phyloP scores from a whole-genome alignment of 1,140 invertebrate genomes.

The Charaxes varanes region DNA sequence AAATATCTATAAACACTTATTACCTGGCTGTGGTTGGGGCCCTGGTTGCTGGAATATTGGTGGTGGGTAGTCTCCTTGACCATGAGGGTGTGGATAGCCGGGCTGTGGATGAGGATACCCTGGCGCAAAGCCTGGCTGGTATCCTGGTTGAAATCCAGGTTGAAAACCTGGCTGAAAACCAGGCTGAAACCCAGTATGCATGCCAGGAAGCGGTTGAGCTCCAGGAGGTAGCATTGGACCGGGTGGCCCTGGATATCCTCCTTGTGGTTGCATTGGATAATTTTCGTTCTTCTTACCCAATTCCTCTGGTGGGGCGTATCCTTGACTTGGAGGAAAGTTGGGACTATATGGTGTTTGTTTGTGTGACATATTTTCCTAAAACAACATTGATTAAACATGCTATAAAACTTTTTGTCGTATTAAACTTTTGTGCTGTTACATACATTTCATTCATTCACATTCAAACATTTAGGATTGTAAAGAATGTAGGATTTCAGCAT shows the following conservation, averaged over 20 bases:
- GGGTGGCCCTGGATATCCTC: constrained; percentile 43
- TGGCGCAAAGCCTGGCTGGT: constrained; percentile 29
- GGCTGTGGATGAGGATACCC: constrained; percentile 44
- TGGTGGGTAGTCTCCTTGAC: constrained; percentile 33
- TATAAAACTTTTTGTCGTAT: too few relatives aligned
- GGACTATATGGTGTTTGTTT: constrained; percentile 57
- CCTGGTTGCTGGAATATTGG: constrained; percentile 61
- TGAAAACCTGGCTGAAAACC: constrained; percentile 53
- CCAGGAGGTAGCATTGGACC: constrained; percentile 40
- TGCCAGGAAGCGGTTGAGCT: constrained; percentile 52
- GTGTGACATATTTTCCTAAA: constrained; percentile 52
- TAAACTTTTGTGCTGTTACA: too few relatives aligned
- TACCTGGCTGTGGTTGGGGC: constrained; percentile 51
- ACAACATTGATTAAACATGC: too few relatives aligned
- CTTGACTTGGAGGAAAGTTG: constrained; percentile 57
- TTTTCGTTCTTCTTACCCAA: constrained; percentile 35
- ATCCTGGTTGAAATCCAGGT: constrained; percentile 50
- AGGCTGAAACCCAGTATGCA: constrained; percentile 53
- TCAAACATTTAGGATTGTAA: too few relatives aligned
- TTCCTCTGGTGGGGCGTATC: constrained; percentile 48
- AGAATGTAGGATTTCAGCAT: too few relatives aligned
- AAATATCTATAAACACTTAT: too few relatives aligned
- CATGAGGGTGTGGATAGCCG: constrained; percentile 36
- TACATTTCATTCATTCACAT: too few relatives aligned
- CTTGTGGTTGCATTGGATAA: constrained; percentile 46